A percentile compares a stretch with the other conserved stretches of the same genome.
phyloP scores from a whole-genome alignment of 2,888 invertebrate genomes.

The Deroplatys truncata region DNA sequence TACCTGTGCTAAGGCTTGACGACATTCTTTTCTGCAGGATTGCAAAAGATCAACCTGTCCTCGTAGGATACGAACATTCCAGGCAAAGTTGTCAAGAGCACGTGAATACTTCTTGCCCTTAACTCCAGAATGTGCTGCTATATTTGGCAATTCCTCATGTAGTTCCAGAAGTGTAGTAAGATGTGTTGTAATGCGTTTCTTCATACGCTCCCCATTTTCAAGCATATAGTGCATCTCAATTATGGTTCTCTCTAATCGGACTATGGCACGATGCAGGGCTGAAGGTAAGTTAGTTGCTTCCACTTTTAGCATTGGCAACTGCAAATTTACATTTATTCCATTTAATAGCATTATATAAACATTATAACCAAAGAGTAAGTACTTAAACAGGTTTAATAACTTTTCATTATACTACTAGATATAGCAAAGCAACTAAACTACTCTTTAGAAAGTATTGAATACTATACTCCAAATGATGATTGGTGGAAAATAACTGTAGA shows the following conservation, averaged over 20 bases:
- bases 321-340: background rate
- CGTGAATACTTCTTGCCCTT: conserved; percentile 47
- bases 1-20: conserved; percentile 50
- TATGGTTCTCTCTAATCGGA: conserved; percentile 31
- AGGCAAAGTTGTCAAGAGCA: conserved; percentile 51
- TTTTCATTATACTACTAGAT: background rate
- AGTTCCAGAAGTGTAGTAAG: conserved; percentile 29
- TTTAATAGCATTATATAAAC: background rate
- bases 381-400: background rate
- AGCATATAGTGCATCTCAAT: conserved; percentile 32
- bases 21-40: conserved; percentile 48
- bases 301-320: conserved; percentile 35
- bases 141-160: conserved; percentile 41
- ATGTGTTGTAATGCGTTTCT: conserved; percentile 33
- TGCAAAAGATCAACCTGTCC: conserved; percentile 51
- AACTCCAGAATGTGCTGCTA: conserved; percentile 46
- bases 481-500: too few species aligned
- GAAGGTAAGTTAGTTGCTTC: conserved; percentile 32
- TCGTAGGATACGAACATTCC: conserved; percentile 52
- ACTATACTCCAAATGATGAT: too few species aligned
- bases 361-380: background rate
- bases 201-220: conserved; percentile 31
- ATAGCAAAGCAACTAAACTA: background rate
- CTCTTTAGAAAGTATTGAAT: background rate
- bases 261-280: conserved; percentile 32